Evolutionary conservation across 2,888 invertebrate species (phyloP), one percentile per base, ranked within the genome.

Genomic region (Quadroppia sp.): DNA sequence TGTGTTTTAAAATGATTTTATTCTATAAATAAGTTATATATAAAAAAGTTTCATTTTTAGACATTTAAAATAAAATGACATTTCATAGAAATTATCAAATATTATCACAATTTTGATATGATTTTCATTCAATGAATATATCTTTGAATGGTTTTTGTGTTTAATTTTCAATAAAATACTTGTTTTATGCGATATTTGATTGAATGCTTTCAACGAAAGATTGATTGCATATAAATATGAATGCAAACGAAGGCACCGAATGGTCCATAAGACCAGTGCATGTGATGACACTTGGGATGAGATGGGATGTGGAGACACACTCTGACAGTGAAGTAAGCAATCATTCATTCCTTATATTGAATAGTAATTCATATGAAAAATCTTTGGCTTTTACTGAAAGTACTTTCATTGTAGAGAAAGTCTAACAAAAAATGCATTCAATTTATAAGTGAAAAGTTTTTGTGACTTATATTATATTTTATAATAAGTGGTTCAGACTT

Each of bases 221-320:
- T 61, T 32, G 61, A 61, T 61, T 61, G 61, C 61, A 61, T 61
- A 61, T 61, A 32, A 32, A 61, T 61, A 13, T 61, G 4, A 45
- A 11, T 13, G 2, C 15, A 20, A 53, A 9, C 3, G 32, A 61
- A 32, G 32, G 61, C 28, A 61, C 32, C 32, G 13, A 13, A 32
- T 61, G 6, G 17, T 9, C 30, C 28, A 17, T 15, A 30, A 32
- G 61, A 28, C 61, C 15, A 25, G 30, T 61, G 32, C 61, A 61
- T 61, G 30, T 42, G 23, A 42, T 36, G 67, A 67, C 67, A 67
- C 67, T 67, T 67, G 67, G 67, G 67, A 67, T 67, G 67, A 42
- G 67, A 67, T 15, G 45, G 36, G 17, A 45, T 32, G n/a, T 30
- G 17, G 32, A 61, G 32, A 61, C 32, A 53, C 13, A 53, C 20